These are phyloP conservation scores for Nematostella vectensis DNA, from an alignment of 92 coral and sea anemone genomes.

Conservation along the genomic window DNA sequence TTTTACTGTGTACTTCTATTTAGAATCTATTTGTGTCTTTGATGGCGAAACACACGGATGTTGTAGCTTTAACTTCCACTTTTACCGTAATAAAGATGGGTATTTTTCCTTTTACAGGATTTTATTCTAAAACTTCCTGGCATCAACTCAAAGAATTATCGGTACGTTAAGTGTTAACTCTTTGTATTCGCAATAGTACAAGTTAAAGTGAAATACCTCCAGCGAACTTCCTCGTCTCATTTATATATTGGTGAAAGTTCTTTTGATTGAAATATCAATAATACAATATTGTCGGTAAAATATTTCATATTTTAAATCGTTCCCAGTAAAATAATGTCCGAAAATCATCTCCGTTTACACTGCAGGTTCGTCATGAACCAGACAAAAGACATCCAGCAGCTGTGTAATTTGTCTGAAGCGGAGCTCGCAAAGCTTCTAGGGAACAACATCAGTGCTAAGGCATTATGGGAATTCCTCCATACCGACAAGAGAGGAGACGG, in stretches of 20 bases:
- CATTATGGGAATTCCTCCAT: slow-evolving; percentile 89
- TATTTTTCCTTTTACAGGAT: slow-evolving; percentile 33
- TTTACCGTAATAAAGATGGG: not conserved
- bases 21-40: too few relatives aligned
- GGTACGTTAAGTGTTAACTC: slow-evolving; percentile 31
- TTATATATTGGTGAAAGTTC: too few relatives aligned
- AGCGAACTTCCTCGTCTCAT: too few relatives aligned
- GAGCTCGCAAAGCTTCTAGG: slow-evolving; percentile 51
- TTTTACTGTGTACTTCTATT: too few relatives aligned
- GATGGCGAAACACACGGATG: too few relatives aligned
- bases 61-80: not conserved
- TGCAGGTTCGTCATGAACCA: slow-evolving; percentile 72
- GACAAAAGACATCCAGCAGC: slow-evolving; percentile 53
- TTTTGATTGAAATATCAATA: too few relatives aligned
- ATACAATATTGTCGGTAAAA: too few relatives aligned
- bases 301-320: too few relatives aligned
- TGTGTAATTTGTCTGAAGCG: slow-evolving; percentile 52
- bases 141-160: slow-evolving; percentile 67
- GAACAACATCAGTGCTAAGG: slow-evolving; percentile 59
- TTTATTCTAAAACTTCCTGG: slow-evolving; percentile 77
- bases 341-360: too few relatives aligned
- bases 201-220: too few relatives aligned
- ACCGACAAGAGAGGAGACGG: slow-evolving; percentile 19
- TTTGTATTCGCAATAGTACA: too few relatives aligned
- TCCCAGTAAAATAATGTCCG: too few relatives aligned